Evolutionary conservation across 2,113 vertebrate genomes (phyloP).

Genomic region (Periophthalmodon schlosseri): DNA sequence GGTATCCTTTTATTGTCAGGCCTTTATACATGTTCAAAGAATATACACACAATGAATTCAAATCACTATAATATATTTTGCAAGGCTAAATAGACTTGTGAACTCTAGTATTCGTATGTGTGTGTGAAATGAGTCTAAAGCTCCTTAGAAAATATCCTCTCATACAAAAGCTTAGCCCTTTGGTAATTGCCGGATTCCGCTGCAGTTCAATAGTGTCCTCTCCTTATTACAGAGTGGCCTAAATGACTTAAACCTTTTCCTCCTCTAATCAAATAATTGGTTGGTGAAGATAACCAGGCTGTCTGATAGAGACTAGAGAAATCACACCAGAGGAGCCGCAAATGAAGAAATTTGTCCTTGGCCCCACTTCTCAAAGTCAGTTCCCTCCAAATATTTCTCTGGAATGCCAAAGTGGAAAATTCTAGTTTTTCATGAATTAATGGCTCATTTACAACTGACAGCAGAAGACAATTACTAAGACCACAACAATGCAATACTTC

Average conservation of each 20-base stretch:
- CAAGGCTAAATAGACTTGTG: background rate
- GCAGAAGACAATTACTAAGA: too few species aligned
- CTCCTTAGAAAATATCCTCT: slow-evolving; percentile 55
- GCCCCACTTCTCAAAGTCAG: slow-evolving; percentile 59
- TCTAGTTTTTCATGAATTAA: too few species aligned
- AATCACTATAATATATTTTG: background rate
- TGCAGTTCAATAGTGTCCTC: slow-evolving; percentile 48
- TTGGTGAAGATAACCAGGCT: slow-evolving; percentile 66
- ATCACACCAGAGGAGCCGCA: slow-evolving; percentile 39
- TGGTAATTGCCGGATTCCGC: slow-evolving; percentile 55
- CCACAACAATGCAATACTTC: too few species aligned
- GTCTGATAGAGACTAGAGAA: slow-evolving; percentile 58
- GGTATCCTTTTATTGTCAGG: slow-evolving; percentile 24
- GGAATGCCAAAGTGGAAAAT: too few species aligned
- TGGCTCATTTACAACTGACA: too few species aligned
- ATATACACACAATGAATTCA: background rate
- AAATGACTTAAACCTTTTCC: slow-evolving; percentile 69
- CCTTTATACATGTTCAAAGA: slow-evolving; percentile 21
- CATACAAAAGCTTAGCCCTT: slow-evolving; percentile 59
- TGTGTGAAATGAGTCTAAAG: slow-evolving; percentile 33
- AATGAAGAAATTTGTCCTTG: slow-evolving; percentile 64
- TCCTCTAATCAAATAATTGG: slow-evolving; percentile 79
- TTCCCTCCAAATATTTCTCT: slow-evolving; percentile 40
- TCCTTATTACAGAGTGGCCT: slow-evolving; percentile 65
- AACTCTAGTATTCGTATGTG: background rate